Percentiles rank a stretch among this genome's conserved stretches.
Evolutionary conservation across 2,888 invertebrate genomes (phyloP).

Genomic region (Brachyptera putata): DNA sequence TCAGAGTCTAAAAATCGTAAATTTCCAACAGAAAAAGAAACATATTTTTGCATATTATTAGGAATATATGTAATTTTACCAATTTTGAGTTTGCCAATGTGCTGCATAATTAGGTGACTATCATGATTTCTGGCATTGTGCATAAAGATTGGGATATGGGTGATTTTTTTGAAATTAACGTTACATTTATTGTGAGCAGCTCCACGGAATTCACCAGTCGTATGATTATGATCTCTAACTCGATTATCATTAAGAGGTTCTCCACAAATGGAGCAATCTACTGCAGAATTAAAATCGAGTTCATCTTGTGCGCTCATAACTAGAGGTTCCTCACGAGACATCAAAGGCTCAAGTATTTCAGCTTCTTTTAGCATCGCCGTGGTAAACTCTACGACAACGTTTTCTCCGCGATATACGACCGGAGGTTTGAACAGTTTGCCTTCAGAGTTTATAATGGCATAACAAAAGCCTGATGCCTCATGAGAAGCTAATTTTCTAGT

Average conservation of each 20-base stretch:
- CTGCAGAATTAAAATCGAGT: conserved; percentile 31
- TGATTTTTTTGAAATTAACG: no score
- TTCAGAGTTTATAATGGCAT: no score
- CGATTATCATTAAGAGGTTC: conserved; percentile 30
- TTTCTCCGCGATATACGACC: background rate
- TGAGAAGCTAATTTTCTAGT: background rate
- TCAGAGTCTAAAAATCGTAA: conserved; percentile 37
- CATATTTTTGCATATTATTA: conserved; percentile 28
- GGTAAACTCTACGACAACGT: background rate
- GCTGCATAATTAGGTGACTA: conserved; percentile 38
- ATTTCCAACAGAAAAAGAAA: conserved; percentile 23
- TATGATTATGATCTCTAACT: no score
- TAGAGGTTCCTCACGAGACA: conserved; percentile 32
- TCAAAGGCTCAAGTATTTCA: conserved; percentile 10
- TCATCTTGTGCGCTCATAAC: conserved; percentile 32
- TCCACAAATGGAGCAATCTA: conserved; percentile 36
- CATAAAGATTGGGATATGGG: no score
- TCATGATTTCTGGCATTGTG: no score
- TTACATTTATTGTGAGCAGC: no score
- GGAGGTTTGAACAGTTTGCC: no score
- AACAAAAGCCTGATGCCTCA: no score
- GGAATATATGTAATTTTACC: background rate
- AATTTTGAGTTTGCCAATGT: background rate
- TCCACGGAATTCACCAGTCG: no score
- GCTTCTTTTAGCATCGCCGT: background rate